Base-by-base conservation (phyloP, 2,797 vertebrate genomes). In the Spheniscus humboldti region DNA sequence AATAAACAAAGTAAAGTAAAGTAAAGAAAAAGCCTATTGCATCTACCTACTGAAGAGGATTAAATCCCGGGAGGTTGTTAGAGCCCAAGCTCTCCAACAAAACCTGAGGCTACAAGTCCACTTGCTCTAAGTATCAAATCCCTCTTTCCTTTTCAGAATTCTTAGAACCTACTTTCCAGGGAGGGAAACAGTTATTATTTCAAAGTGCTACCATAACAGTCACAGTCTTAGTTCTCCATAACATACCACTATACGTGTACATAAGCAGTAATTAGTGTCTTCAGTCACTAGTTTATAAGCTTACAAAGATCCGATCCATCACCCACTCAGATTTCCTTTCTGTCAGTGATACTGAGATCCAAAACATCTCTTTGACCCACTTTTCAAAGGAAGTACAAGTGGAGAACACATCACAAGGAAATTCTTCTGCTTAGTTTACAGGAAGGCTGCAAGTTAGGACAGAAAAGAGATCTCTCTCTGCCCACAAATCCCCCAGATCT, bases 281-380 rank as follows among this genome's bases (percentile, higher is more conserved):
- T 47, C n/a, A 93, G 45, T 66, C 52, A 72, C 25, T 77, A 27
- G 56, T 56, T 84, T 53, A 83, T 52, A 88, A 90, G n/a, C 35
- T 86, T 66, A 88, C 55, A 82, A 71, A 88, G 47, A 91, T 63
- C 66, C 76, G 39, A 91, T 63, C 62, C 73, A 84, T 90, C 90
- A 76, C 62, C 80, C 88, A 86, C 88, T 92, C 62, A 69, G 59
- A 88, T 92, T 81, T 90, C 59, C 73, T 73, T 86, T 94, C 82
- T 84, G 63, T 47, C 67, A 84, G 63, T 63, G 71, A 90, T 35
- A 90, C 28, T 25, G 63, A 88, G 76, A 92, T 93, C 73, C 83
- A 86, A 96, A 92, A 94, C 66, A 86, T 82, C 69, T 87, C 89
- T 95, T 91, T 80, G 62, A 95, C 91, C 88, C 91, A 86, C 73